Evolutionary conservation across 2,113 vertebrate genomes (phyloP), one percentile per base, ranked within the genome.

Genomic region (Antechinus flavipes): DNA sequence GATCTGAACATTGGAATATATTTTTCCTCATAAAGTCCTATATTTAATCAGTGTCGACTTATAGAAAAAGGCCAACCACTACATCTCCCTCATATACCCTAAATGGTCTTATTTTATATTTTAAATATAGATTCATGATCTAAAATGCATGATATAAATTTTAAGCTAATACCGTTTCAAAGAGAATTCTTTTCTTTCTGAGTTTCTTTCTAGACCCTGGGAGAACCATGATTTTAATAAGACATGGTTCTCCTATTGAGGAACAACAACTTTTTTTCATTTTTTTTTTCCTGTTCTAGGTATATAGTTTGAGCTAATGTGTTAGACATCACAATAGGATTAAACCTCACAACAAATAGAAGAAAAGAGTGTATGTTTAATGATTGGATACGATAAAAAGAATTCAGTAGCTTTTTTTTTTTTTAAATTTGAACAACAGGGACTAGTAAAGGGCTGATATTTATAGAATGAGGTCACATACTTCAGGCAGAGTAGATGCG

Each of bases 381-480:
- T 84, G 68, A 84, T 6, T 84, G 19, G 35, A 84, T 84, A 42
- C 1, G 8, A 96, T 93, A 91, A 58, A 97, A 90, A 52, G 93
- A 96, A 93, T 90, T 35, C 97, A 96, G 96, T 76, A 90, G 92
- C 93, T 97, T 98, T 96, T 98, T 76, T 98, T 95, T 98, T 76
- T 68, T 84, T 84, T 23, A 0, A 42, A 97, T 97, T 98, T 98
- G 98, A 98, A 98, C 96, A 97, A 95, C 97, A 95, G 90, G 97
- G 97, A 95, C 96, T 97, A 95, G 97, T 97, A 61, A 49, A 97
- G 97, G 91, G 96, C 95, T 97, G 97, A 97, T 98, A 98, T 98
- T 98, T 98, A 97, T 98, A 98, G 98, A 98, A 98, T 54, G 96
- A 98, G 97, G 97, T 98, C 98, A 98, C 8, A 46, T 93, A 98